Conservation (phyloP, 2,888 invertebrate genomes). For the Adelphocoris suturalis region DNA sequence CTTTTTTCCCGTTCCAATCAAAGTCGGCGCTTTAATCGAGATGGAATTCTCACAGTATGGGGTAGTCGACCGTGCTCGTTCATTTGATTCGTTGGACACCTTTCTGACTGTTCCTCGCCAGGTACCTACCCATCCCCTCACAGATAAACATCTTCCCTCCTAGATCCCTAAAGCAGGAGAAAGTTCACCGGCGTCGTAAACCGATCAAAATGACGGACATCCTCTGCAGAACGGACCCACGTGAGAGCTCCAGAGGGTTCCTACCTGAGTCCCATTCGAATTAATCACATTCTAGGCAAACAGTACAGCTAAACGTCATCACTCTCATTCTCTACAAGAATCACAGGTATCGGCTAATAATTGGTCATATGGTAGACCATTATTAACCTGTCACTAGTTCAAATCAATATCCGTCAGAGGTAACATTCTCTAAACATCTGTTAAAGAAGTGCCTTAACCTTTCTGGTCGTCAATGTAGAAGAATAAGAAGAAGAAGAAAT, state of each 20-base stretch:
- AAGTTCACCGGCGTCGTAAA: conserved; percentile 34
- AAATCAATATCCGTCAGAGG: too few species aligned
- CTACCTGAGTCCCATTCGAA: background rate
- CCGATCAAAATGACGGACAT: conserved; percentile 60
- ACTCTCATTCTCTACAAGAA: background rate
- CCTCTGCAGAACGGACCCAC: background rate
- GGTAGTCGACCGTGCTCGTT: conserved; percentile 18
- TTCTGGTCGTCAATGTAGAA: too few species aligned
- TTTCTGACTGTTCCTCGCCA: background rate
- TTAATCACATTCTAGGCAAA: background rate
- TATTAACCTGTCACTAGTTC: too few species aligned
- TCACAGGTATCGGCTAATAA: background rate
- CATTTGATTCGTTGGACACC: background rate
- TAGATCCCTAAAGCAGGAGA: background rate
- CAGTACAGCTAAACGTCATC: background rate
- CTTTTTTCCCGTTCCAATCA: background rate
- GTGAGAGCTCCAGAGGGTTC: background rate
- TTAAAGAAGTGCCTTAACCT: too few species aligned
- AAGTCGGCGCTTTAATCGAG: conserved; percentile 32
- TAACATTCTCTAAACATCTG: too few species aligned
- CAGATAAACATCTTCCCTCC: conserved; percentile 46
- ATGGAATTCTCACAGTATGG: conserved; percentile 40
- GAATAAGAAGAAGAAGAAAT: too few species aligned
- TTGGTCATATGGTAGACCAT: too few species aligned
- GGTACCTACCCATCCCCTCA: background rate